Conservation (phyloP, 2,888 invertebrate species). For the Scaptomyza tumidula region DNA sequence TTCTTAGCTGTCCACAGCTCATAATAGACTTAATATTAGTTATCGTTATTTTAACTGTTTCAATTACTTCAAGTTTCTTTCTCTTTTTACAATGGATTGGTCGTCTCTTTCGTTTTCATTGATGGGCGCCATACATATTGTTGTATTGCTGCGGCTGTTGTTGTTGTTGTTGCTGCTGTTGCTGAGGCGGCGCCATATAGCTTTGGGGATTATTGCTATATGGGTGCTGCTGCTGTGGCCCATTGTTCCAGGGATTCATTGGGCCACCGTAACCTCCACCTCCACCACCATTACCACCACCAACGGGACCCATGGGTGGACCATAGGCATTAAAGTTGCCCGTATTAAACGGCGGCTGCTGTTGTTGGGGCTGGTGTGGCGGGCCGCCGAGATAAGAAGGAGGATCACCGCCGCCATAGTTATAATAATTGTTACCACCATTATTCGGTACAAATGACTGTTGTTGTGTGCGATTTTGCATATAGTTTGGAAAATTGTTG, state of each 20-base stretch:
- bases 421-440: constrained; percentile 26
- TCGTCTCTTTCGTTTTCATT: constrained; percentile 20
- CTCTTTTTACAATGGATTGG: neutral
- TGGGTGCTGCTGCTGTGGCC: constrained; percentile 31
- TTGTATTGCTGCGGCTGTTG: constrained; percentile 43
- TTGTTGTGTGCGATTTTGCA: constrained; percentile 9
- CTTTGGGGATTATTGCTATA: constrained; percentile 50
- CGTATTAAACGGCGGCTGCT: constrained; percentile 39
- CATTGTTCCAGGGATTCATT: constrained; percentile 51
- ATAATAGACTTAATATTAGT: neutral
- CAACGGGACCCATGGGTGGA: constrained; percentile 45
- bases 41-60: neutral
- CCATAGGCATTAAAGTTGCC: constrained; percentile 43
- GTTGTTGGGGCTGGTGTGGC: constrained; percentile 13
- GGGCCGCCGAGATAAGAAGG: constrained; percentile 14
- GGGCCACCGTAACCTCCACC: constrained; percentile 49
- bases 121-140: constrained; percentile 67
- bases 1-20: neutral
- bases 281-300: constrained; percentile 40
- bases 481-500: constrained; percentile 3
- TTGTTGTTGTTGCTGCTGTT: constrained; percentile 23
- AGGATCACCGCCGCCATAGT: constrained; percentile 15
- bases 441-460: constrained; percentile 22
- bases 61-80: neutral
- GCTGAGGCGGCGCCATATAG: constrained; percentile 54